phyloP scores from a whole-genome alignment of 2,113 vertebrate species.

The Xenotilapia longispinis region DNA sequence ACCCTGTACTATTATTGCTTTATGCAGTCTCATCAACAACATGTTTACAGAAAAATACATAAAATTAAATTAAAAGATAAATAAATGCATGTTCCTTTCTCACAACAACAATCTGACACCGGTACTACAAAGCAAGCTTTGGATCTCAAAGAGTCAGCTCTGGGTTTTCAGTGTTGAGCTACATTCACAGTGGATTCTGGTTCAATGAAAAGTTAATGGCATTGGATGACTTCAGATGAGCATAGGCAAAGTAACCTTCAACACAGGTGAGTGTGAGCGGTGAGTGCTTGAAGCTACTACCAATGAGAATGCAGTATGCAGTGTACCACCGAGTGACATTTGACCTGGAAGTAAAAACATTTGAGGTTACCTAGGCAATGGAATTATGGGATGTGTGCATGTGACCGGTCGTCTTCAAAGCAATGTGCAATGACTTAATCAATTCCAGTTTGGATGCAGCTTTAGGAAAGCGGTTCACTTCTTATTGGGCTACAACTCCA shows the following conservation, averaged over 20 bases:
- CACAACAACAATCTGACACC: not conserved
- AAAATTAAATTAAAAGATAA: not conserved
- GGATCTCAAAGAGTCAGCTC: not conserved
- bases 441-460: not conserved
- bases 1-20: not conserved
- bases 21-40: not conserved
- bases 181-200: not conserved
- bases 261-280: not conserved
- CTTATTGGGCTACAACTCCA: not conserved
- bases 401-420: not conserved
- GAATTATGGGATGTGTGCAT: not conserved
- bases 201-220: not conserved
- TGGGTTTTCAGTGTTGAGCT: not conserved
- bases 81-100: not conserved
- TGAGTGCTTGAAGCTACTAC: not conserved
- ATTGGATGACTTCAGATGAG: not conserved
- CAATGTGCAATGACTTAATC: not conserved
- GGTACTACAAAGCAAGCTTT: not conserved
- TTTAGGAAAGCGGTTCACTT: not conserved
- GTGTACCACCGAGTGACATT: accelerated
- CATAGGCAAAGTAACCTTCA: not conserved
- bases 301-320: not conserved
- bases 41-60: not conserved
- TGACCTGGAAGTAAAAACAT: not conserved
- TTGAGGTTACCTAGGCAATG: not conserved